Evolutionary conservation across 2,797 vertebrate species (phyloP).

Genomic region (Pseudotriccus pelzelni): DNA sequence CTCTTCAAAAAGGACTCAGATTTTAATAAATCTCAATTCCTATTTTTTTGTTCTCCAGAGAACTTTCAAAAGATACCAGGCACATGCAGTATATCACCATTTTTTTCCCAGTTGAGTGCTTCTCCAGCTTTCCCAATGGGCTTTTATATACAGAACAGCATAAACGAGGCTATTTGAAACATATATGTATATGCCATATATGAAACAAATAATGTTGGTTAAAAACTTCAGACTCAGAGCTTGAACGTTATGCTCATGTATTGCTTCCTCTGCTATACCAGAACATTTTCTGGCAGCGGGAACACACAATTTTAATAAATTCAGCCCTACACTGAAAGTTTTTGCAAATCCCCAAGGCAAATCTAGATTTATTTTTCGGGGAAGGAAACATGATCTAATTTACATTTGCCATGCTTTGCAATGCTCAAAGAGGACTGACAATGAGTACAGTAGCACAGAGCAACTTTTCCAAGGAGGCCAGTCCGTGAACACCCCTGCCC

Average conservation of each 20-base stretch:
- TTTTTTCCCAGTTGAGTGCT: accelerated
- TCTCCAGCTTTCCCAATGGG: neutral
- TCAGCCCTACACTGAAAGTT: neutral
- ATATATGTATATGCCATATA: neutral
- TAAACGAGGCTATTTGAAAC: neutral
- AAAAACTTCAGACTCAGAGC: neutral
- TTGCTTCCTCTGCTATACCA: neutral
- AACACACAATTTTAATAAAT: neutral
- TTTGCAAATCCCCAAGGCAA: neutral
- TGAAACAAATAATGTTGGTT: neutral
- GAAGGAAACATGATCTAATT: neutral
- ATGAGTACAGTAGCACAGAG: accelerated
- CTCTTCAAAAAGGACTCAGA: neutral
- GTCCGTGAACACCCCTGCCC: neutral
- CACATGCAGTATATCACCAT: neutral
- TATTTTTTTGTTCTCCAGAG: neutral
- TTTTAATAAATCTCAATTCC: neutral
- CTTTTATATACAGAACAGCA: neutral
- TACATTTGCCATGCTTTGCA: neutral
- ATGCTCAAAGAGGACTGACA: accelerated
- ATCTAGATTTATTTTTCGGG: neutral
- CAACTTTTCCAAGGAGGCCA: neutral
- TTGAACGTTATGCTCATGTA: neutral
- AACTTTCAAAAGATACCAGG: neutral
- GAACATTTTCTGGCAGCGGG: neutral